Evolutionary conservation across 1,140 invertebrate species (phyloP).

Genomic region (Brachystomella parvula): DNA sequence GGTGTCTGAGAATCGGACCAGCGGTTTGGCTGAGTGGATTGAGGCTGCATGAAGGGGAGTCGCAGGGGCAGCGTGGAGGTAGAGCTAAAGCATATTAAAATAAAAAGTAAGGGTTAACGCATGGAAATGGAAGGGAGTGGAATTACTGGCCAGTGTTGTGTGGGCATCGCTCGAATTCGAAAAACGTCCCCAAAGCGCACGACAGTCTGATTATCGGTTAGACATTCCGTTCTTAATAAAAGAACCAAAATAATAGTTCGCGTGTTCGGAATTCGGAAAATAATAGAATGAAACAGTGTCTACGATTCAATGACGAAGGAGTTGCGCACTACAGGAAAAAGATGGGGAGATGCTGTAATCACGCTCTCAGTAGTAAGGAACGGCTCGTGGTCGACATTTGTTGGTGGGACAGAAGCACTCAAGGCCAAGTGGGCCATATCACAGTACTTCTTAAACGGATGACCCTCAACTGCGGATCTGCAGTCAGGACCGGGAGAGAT

Average conservation of each 20-base stretch:
- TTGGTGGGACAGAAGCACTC: constrained; percentile 31
- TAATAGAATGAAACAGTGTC: background rate
- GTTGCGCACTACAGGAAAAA: constrained; percentile 34
- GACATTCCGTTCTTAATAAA: constrained; percentile 25
- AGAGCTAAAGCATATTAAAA: constrained; percentile 21
- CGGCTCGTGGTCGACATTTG: constrained; percentile 23
- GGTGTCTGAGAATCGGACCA: constrained; percentile 31
- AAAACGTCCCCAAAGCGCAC: constrained; percentile 34
- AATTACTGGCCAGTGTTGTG: constrained; percentile 30
- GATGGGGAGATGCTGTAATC: constrained; percentile 28
- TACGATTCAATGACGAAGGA: constrained; percentile 34
- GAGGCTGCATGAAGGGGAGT: constrained; percentile 26
- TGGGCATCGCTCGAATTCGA: constrained; percentile 30
- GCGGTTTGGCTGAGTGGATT: constrained; percentile 29
- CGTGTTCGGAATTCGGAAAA: background rate
- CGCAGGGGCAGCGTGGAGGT: constrained; percentile 30
- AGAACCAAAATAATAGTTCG: background rate
- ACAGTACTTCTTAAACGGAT: constrained; percentile 33
- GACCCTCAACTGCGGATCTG: constrained; percentile 12
- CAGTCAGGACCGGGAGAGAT: constrained; percentile 33
- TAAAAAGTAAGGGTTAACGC: background rate
- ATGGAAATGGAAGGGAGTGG: background rate
- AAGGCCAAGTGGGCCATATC: constrained; percentile 22
- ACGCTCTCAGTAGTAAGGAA: constrained; percentile 32
- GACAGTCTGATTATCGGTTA: constrained; percentile 2